Percentiles rank a stretch among this genome's conserved stretches.
phyloP scores from a whole-genome alignment of 1,140 invertebrate species.

The Notospermus geniculatus region DNA sequence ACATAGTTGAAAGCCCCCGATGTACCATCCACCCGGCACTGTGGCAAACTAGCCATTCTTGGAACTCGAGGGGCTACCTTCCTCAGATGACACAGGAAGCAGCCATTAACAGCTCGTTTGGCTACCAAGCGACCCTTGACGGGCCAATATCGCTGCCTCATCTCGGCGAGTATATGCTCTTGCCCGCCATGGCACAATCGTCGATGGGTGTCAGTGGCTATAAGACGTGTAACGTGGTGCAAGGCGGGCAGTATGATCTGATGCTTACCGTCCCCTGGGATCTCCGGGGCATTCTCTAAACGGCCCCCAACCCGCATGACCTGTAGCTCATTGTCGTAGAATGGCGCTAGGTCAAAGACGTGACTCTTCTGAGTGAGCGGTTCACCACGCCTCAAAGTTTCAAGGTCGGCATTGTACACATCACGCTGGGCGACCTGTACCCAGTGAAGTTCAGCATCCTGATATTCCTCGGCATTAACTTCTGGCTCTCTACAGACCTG shows the following conservation, averaged over 20 bases:
- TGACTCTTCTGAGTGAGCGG: no score
- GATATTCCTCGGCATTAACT: no score
- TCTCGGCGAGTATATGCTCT: background rate
- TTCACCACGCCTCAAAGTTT: background rate
- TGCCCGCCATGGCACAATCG: background rate
- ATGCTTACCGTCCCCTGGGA: background rate
- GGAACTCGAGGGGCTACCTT: background rate
- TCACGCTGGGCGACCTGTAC: no score
- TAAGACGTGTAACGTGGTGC: background rate
- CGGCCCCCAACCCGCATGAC: background rate
- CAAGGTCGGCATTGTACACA: background rate
- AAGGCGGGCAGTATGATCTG: background rate
- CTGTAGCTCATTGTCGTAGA: no score
- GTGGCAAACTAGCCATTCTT: background rate
- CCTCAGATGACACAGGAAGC: background rate
- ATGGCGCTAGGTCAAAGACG: no score
- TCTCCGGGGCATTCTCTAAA: background rate
- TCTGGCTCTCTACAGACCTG: no score
- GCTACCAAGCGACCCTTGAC: background rate
- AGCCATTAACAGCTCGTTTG: background rate
- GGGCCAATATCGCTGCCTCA: conserved; percentile 4
- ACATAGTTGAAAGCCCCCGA: conserved; percentile 15
- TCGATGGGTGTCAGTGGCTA: background rate
- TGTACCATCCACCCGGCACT: background rate
- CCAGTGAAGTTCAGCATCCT: no score